Percentiles rank a stretch among this genome's conserved stretches.
Conservation (phyloP, 2,888 invertebrate species). For the Chelonus formosanus region DNA sequence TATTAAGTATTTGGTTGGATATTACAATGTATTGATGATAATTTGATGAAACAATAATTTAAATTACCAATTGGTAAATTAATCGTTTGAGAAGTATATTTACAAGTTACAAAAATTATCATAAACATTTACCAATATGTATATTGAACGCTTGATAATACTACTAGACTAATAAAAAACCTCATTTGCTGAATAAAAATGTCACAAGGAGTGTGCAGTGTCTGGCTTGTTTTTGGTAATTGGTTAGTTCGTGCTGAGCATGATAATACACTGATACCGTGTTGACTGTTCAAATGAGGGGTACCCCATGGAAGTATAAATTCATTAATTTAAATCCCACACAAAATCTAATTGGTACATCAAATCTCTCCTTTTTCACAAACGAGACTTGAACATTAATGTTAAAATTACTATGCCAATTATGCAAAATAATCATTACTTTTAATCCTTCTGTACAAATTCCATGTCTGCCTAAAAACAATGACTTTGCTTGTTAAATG, state of each 20-base stretch:
- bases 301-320: slow-evolving; percentile 49
- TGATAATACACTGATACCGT: slow-evolving; percentile 49
- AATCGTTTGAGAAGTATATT: no score
- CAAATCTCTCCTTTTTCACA: slow-evolving; percentile 31
- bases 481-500: no score
- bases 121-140: no score
- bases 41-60: no score
- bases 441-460: slow-evolving; percentile 22
- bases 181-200: slow-evolving; percentile 4
- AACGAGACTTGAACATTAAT: slow-evolving; percentile 20
- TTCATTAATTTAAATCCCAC: slow-evolving; percentile 55
- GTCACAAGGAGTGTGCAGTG: slow-evolving; percentile 26
- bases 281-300: slow-evolving; percentile 51
- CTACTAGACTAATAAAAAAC: slow-evolving; percentile 2
- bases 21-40: no score
- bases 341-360: slow-evolving; percentile 47
- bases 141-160: neutral
- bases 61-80: no score
- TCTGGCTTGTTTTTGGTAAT: slow-evolving; percentile 54
- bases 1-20: no score
- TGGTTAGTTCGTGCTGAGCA: slow-evolving; percentile 53
- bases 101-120: no score
- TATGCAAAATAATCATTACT: slow-evolving; percentile 17
- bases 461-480: neutral
- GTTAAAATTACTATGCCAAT: slow-evolving; percentile 25